Evolutionary conservation across 1,140 invertebrate genomes (phyloP).

Genomic region (Brachionus plicatilis): DNA sequence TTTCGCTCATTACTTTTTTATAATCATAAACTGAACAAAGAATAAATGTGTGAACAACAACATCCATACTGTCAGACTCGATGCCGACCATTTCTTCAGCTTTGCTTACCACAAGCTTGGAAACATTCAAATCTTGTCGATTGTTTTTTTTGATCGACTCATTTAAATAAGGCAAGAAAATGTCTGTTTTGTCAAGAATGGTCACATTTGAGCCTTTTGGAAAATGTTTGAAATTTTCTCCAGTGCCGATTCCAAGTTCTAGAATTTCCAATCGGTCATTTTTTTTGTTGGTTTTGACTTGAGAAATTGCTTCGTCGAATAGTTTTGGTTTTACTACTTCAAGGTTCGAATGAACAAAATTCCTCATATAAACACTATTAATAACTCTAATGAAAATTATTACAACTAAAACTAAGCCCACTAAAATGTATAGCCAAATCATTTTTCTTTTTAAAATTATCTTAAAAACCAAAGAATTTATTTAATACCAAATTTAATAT

Average conservation of each 20-base stretch:
- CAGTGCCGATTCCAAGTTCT: constrained; percentile 36
- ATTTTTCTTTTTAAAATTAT: background rate
- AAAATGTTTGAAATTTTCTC: constrained; percentile 31
- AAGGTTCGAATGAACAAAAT: background rate
- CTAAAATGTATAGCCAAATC: background rate
- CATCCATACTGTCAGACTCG: background rate
- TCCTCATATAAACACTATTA: no score
- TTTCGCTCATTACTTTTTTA: background rate
- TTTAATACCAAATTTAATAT: no score
- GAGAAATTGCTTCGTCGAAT: background rate
- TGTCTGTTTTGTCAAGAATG: constrained; percentile 4
- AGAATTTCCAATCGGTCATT: background rate
- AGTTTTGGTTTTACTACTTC: background rate
- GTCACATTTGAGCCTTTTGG: background rate
- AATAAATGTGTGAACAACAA: constrained; percentile 9
- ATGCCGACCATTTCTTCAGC: constrained; percentile 8
- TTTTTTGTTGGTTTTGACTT: background rate
- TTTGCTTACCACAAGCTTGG: background rate
- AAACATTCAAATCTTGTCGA: background rate
- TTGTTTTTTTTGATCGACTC: constrained; percentile 5
- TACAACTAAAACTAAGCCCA: background rate
- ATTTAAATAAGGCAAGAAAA: background rate
- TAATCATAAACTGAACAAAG: background rate
- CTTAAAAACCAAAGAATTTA: no score
- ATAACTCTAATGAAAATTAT: no score